Conservation (phyloP, 2,797 vertebrate species). For the Carapus acus region DNA sequence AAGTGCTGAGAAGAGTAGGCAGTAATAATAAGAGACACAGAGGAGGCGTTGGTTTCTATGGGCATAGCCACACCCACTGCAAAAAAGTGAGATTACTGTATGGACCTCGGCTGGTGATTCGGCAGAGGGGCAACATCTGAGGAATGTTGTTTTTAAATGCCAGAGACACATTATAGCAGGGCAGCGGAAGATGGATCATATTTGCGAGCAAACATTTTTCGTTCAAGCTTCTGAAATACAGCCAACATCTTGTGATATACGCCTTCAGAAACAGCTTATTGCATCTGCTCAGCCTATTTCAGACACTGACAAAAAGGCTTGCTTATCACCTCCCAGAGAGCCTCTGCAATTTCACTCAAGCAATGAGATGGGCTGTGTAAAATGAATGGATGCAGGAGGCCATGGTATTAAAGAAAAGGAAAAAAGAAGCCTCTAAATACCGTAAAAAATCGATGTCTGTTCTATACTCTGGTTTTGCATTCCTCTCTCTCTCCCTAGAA, state of each 20-base stretch:
- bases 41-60: no score
- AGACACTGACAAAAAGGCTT: background rate
- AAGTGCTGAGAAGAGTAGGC: no score
- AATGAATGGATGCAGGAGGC: conserved; percentile 3
- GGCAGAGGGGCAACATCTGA: conserved; percentile 14
- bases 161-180: no score
- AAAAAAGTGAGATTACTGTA: conserved; percentile 5
- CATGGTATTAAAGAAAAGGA: no score
- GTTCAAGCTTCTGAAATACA: no score
- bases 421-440: conserved; percentile 18
- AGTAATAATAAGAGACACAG: background rate
- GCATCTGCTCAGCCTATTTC: background rate
- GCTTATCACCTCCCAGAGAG: background rate
- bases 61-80: no score
- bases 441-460: conserved; percentile 13
- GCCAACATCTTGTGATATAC: no score
- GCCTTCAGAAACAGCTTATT: background rate
- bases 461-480: conserved; percentile 18
- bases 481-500: background rate
- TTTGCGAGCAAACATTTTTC: no score
- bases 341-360: background rate
- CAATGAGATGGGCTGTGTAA: background rate
- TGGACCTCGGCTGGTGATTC: conserved; percentile 21
- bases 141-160: no score
- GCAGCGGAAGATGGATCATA: no score